Base-by-base conservation (phyloP, 2,888 invertebrate species). In the Heliconius aoede region DNA sequence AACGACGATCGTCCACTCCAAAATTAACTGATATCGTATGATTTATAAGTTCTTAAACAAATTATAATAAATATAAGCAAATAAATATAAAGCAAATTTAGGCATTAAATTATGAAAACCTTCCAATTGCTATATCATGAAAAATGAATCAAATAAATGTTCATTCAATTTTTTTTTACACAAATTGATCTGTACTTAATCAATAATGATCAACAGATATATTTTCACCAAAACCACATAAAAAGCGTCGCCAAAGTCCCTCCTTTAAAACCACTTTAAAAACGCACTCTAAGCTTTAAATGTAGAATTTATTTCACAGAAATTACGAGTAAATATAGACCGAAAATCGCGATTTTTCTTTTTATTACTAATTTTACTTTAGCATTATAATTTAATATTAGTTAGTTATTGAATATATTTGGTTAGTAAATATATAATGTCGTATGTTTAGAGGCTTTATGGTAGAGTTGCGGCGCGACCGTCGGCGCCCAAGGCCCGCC, bases 401-500 rank as follows among this genome's bases (percentile, higher is more conserved):
- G n/a, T 26, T 26, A 28, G 60, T 15, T 36, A 64, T n/a, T 64
- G n/a, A 64, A 5, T 64, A 36, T 64, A 36, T 64, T 64, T 24
- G 24, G 24, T 40, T 65, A 40, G 36, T 24, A 40, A 65, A 7
- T 24, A 15, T 40, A 24, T 36, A 28, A 21, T 60, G 28, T 26
- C 60, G 60, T 26, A 36, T 61, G 26, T 72, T 26, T 21, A 60
- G 13, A 18, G 9, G 28, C 55, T 55, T 26, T 60, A 36, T 26
- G 24, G 21, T 36, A 18, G 32, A 60, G 55, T 36, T 58, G 55
- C 74, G 74, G 72, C 78, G 76, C 86, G 83, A 76, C 84, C 84
- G 84, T 58, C 77, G 84, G 82, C 83, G 80, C 79, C 79, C 80
- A 75, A 81, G 85, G 86, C 86, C 84, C 80, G 83, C 73, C 83